These are phyloP conservation scores for Sciurus vulgaris DNA, from an alignment of 2,797 vertebrate species.

Conservation along the genomic window DNA sequence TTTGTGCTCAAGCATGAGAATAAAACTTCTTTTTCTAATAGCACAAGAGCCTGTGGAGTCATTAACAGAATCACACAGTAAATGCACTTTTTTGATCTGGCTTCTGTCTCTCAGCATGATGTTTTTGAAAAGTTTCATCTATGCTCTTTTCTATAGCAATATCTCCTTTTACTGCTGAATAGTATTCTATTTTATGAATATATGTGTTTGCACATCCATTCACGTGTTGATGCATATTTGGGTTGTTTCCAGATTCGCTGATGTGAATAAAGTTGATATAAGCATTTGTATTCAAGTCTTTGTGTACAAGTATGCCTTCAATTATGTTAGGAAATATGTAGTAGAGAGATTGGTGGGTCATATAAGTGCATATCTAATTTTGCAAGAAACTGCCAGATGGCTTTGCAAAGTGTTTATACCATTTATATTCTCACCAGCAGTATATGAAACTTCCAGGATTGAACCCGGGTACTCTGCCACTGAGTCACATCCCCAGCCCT, in stretches of 20 bases:
- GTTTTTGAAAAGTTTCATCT: neutral
- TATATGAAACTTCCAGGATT: neutral
- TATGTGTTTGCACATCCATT: neutral
- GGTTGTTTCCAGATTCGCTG: neutral
- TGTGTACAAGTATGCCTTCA: neutral
- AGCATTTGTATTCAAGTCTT: neutral
- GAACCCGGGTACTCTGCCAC: no score
- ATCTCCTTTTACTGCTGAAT: neutral
- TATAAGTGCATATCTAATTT: neutral
- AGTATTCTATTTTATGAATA: neutral
- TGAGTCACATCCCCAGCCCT: no score
- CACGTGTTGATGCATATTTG: neutral
- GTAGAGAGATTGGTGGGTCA: no score
- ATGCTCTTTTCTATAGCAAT: neutral
- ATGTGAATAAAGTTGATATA: neutral
- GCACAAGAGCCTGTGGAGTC: no score
- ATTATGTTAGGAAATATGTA: neutral
- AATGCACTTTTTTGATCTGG: neutral
- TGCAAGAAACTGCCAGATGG: neutral
- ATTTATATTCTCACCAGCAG: neutral
- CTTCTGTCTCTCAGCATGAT: neutral
- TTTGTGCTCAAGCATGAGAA: no score
- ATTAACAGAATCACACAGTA: neutral
- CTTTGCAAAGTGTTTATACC: neutral
- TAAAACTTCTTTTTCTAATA: no score